A percentile compares a stretch with the other conserved stretches of the same genome.
These are phyloP conservation scores for Lochmaea capreae DNA, from an alignment of 2,888 invertebrate species.

Conservation along the genomic window DNA sequence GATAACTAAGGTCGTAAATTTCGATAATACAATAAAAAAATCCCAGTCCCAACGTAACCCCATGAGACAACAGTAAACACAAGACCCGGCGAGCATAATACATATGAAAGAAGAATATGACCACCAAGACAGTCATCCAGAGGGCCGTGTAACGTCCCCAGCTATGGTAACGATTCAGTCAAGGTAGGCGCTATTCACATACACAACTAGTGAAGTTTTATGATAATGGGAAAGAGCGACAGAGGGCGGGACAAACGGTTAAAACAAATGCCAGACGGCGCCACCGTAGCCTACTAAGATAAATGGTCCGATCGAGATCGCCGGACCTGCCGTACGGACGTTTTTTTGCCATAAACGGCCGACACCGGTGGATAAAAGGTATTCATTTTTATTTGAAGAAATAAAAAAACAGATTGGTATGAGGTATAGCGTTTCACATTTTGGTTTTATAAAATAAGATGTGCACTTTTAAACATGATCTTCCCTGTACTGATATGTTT, in stretches of 20 bases:
- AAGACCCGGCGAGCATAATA: slow-evolving; percentile 20
- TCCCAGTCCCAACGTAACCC: slow-evolving; percentile 18
- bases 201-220: slow-evolving; percentile 47
- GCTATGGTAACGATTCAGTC: slow-evolving; percentile 39
- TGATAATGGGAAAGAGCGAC: slow-evolving; percentile 53
- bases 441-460: too few species aligned
- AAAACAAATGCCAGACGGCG: slow-evolving; percentile 58
- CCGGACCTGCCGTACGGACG: slow-evolving; percentile 40
- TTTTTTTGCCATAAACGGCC: slow-evolving; percentile 30
- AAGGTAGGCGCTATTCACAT: slow-evolving; percentile 47
- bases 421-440: too few species aligned
- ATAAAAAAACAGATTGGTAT: not conserved
- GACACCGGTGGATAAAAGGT: not conserved
- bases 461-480: too few species aligned
- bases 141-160: slow-evolving; percentile 34
- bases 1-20: slow-evolving; percentile 7
- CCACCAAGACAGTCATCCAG: slow-evolving; percentile 37
- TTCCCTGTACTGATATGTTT: too few species aligned
- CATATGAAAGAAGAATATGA: slow-evolving; percentile 26
- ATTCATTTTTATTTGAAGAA: not conserved
- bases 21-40: slow-evolving; percentile 12
- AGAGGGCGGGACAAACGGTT: slow-evolving; percentile 55
- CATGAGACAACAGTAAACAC: slow-evolving; percentile 19
- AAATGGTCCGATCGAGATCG: slow-evolving; percentile 51
- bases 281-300: slow-evolving; percentile 55